Base-by-base conservation (phyloP, 2,888 invertebrate genomes). In the Ganaspis brasiliensis region DNA sequence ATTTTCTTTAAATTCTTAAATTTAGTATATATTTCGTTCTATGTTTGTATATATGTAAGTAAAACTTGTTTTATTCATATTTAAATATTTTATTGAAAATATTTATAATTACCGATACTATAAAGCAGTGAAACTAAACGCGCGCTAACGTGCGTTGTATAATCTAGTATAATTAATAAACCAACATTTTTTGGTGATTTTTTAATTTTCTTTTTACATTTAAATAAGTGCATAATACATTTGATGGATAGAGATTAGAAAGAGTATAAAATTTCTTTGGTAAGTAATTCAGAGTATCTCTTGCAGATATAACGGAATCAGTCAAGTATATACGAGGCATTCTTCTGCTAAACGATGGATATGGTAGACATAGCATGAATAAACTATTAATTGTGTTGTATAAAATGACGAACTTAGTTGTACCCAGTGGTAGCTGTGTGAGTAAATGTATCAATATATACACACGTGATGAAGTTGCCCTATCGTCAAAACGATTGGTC, bases 401-500 rank as follows among this genome's bases (percentile, higher is more conserved):
- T 45, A 67, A 67, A 67, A 67, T 67, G 14, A 67, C 67, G 24
- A 67, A 14, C 21, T 45, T 6, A 8, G n/a, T 24, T 67, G 24
- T 40, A 67, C n/a, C n/a, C n/a, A n/a, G n/a, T n/a, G 63, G 12
- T 8, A 19, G 40, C 40, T 14, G 14, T 14, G 8, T 63, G 19
- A 14, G 40, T 52, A 52, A 16, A 31, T 31, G 31, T 31, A 31
- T 31, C 31, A 4, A 52, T 19, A 19, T 52, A 19, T 19, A 19
- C 9, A n/a, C 5, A 19, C 9, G 10, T 40, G 12, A 19, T 12
- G n/a, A 67, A 67, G 31, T 31, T 26, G 59, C 59, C 26, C 59
- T 59, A n/a, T 67, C n/a, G 40, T 63, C 10, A 63, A 63, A 63
- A 14, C 63, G 37, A 63, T 63, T 40, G 63, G 61, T 21, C 9